Evolutionary conservation across 1,140 invertebrate species (phyloP).

Genomic region (Platyura marginata): DNA sequence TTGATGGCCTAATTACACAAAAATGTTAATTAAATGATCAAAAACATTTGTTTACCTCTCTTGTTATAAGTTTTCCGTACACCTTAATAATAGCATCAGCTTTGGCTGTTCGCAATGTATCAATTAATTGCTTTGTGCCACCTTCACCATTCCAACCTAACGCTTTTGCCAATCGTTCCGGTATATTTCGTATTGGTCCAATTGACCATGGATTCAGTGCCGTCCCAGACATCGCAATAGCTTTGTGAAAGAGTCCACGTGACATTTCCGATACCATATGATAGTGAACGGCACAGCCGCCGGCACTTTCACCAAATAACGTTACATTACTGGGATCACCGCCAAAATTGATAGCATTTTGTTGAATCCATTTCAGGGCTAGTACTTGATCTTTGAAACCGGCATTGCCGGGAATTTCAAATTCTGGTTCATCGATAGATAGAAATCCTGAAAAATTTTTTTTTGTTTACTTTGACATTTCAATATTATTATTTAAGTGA

Average conservation of each 20-base stretch:
- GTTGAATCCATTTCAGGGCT: constrained; percentile 23
- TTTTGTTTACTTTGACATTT: constrained; percentile 49
- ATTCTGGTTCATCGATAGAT: constrained; percentile 29
- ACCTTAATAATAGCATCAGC: too few species aligned
- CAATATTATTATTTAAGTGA: too few species aligned
- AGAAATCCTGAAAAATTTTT: constrained; percentile 29
- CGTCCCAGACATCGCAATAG: constrained; percentile 23
- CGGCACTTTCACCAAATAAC: constrained; percentile 20
- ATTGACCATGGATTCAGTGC: constrained; percentile 17
- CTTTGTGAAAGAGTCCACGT: constrained; percentile 25
- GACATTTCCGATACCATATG: constrained; percentile 33
- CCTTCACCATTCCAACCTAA: constrained; percentile 14
- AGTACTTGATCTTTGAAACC: constrained; percentile 33
- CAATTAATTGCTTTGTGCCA: neutral
- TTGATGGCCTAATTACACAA: too few species aligned
- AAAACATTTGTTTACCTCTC: too few species aligned
- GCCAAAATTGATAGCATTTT: constrained; percentile 22
- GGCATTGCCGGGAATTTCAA: constrained; percentile 30
- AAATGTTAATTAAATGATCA: too few species aligned
- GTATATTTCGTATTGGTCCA: constrained; percentile 16
- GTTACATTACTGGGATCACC: constrained; percentile 29
- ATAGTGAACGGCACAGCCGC: constrained; percentile 28
- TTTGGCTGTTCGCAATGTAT: neutral
- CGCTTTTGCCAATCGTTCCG: constrained; percentile 16
- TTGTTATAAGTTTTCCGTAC: too few species aligned